Base-by-base conservation (phyloP, 1,140 invertebrate species). In the Drosophila hydei region DNA sequence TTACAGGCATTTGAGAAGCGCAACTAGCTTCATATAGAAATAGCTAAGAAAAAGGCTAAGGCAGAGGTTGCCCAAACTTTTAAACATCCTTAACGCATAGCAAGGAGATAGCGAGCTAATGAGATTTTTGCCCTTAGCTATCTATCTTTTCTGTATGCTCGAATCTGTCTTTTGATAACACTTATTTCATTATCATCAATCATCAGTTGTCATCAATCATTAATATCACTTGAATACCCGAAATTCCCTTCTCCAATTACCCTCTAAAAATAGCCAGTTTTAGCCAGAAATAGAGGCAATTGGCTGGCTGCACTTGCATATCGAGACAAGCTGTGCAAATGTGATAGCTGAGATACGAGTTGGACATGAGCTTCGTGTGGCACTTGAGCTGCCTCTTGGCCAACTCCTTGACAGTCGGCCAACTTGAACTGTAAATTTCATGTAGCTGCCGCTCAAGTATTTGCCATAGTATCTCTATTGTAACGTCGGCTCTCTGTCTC, bases 291-390 rank as follows among this genome's bases (percentile, higher is more conserved):
- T 12, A 18, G 2, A 12, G 9, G 5, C 0, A 3, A 45, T n/a
- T 8, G 7, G 33, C 2, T 8, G 7, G 33, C 2, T 38, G 52
- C 38, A 16, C 38, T 21, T 11, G 9, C 42, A 9, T 42, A 18
- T 14, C 19, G 51, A 38, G 18, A 43, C 72, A 74, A 79, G 72
- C 72, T 72, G 60, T 69, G 67, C 63, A 83, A 83, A 83, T 83
- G 85, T 83, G 79, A 72, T 51, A 64, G 47, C 79, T 52, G 7
- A 42, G 65, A 69, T 56, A 58, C 42, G 62, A 75, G 40, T 38
- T 16, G 69, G 67, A 72, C 73, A 75, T 67, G 62, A 67, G 55
- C 67, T 77, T 80, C 73, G 73, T 77, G 73, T 77, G 80, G 69
- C 68, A 63, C 23, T 56, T 12, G 54, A 27, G 38, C 54, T 12